A percentile compares a stretch with the other conserved stretches of the same genome.
These are phyloP conservation scores for Aleiodes leptofemur DNA, from an alignment of 2,888 invertebrate species.

Conservation along the genomic window DNA sequence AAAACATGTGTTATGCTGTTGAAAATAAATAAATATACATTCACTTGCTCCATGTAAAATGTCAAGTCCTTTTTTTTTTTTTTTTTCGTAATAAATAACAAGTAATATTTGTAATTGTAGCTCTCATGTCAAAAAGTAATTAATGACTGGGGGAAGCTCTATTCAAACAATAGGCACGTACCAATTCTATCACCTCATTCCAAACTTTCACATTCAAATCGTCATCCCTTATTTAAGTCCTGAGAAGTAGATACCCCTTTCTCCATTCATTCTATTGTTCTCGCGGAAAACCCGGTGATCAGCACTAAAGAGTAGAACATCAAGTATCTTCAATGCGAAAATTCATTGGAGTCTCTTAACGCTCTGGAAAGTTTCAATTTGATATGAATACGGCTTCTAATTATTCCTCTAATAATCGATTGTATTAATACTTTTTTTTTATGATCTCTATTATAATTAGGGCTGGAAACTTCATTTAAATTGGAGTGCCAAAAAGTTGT, in stretches of 20 bases:
- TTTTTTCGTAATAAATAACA: neutral
- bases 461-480: too few relatives aligned
- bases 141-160: neutral
- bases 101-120: too few relatives aligned
- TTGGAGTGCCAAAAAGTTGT: too few relatives aligned
- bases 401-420: neutral
- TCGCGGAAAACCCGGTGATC: neutral
- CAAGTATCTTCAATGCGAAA: neutral
- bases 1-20: neutral
- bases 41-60: too few relatives aligned
- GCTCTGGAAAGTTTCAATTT: neutral
- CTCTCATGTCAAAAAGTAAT: neutral
- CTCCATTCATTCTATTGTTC: neutral
- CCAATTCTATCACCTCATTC: neutral
- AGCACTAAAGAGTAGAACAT: neutral
- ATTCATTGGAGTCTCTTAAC: slow-evolving; percentile 5
- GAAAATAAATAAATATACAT: neutral
- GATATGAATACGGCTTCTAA: neutral
- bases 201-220: neutral
- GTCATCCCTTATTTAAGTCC: slow-evolving; percentile 1
- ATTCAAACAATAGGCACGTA: neutral
- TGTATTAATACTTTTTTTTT: neutral
- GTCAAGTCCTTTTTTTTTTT: neutral
- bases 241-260: too few relatives aligned
- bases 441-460: too few relatives aligned